These are phyloP conservation scores for Hexactinellida sp. DNA, from an alignment of 37 sponge, comb jelly and placozoan species.

Conservation along the genomic window DNA sequence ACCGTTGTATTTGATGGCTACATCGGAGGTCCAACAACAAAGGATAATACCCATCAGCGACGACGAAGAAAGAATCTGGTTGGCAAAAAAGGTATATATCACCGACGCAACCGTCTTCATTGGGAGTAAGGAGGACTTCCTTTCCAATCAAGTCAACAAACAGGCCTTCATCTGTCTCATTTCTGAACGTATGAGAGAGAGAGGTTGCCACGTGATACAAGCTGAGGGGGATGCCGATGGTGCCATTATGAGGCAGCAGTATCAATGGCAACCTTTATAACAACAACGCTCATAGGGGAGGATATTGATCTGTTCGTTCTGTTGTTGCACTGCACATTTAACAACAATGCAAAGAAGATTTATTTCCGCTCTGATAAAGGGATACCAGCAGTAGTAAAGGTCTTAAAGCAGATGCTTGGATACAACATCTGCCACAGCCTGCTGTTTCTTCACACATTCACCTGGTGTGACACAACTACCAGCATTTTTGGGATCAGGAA, in stretches of 20 bases:
- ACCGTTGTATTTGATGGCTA: slow-evolving; percentile 27
- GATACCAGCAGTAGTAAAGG: background rate
- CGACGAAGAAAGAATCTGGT: background rate
- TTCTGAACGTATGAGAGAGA: background rate
- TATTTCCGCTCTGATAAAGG: slow-evolving; percentile 25
- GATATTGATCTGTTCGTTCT: slow-evolving; percentile 18
- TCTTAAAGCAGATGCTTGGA: no score
- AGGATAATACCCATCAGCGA: slow-evolving; percentile 19
- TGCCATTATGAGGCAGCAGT: slow-evolving; percentile 18
- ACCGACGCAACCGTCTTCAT: slow-evolving; percentile 18
- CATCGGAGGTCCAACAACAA: slow-evolving; percentile 17
- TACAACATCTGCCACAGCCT: background rate
- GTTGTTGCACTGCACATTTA: slow-evolving; percentile 18
- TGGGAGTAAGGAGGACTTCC: slow-evolving; percentile 22
- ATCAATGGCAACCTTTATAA: no score
- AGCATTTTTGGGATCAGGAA: slow-evolving; percentile 26
- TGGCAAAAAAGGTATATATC: no score
- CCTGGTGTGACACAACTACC: slow-evolving; percentile 32
- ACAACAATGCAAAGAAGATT: slow-evolving; percentile 20
- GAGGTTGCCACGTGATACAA: slow-evolving; percentile 1
- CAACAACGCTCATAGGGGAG: no score
- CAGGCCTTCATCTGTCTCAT: background rate
- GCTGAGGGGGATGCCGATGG: slow-evolving; percentile 25
- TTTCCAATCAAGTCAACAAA: slow-evolving; percentile 12
- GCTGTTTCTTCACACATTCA: slow-evolving; percentile 26